Evolutionary conservation across 2,888 invertebrate species (phyloP).

Genomic region (Synergus umbraculus): DNA sequence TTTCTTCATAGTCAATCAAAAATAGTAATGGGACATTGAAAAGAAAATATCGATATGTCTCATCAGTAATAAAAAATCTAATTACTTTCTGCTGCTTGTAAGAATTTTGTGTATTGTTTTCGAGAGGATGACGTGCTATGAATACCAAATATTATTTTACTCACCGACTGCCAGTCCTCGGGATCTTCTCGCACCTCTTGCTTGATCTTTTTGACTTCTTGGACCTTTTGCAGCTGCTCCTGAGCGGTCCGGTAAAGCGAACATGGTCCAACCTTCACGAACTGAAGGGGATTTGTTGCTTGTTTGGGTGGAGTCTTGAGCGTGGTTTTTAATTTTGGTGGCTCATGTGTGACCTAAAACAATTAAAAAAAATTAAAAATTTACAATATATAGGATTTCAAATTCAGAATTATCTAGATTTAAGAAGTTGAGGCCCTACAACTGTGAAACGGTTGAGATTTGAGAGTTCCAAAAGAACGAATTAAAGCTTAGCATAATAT

Average conservation of each 20-base stretch:
- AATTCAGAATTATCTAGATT: not conserved
- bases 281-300: constrained; percentile 92
- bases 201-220: constrained; percentile 90
- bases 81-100: not conserved
- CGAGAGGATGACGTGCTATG: not conserved
- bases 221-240: constrained; percentile 90
- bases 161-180: constrained; percentile 95
- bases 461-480: constrained; percentile 6
- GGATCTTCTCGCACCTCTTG: constrained; percentile 89
- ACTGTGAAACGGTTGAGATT: not conserved
- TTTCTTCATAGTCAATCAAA: too few species aligned
- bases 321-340: constrained; percentile 75
- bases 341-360: constrained; percentile 72
- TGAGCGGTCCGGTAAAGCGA: constrained; percentile 90
- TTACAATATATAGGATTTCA: not conserved
- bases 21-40: too few species aligned
- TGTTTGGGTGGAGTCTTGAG: constrained; percentile 87
- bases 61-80: not conserved
- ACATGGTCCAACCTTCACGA: constrained; percentile 93
- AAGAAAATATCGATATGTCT: too few species aligned
- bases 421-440: not conserved
- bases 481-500: constrained; percentile 11
- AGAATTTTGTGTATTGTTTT: constrained; percentile 1
- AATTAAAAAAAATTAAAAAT: not conserved
- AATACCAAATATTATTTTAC: constrained; percentile 62